phyloP scores from a whole-genome alignment of 2,888 invertebrate species.

The Temnothorax ravouxi region DNA sequence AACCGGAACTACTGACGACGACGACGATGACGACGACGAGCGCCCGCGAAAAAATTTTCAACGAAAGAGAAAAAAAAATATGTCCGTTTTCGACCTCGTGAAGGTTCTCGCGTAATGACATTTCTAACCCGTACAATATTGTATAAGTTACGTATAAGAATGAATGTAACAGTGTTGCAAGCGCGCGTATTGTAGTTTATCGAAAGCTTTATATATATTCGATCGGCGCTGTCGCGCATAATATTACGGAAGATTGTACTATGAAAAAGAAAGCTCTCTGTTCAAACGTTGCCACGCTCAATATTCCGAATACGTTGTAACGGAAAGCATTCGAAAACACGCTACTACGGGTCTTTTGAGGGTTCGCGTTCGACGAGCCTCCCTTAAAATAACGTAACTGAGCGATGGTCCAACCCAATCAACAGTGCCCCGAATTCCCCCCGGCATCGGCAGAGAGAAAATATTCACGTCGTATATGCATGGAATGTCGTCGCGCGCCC shows the following conservation, averaged over 20 bases:
- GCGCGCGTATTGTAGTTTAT: conserved; percentile 4
- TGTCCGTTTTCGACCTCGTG: not conserved
- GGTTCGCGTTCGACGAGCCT: conserved; percentile 31
- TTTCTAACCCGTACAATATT: not conserved
- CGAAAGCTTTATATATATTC: not conserved
- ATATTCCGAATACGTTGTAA: conserved; percentile 40
- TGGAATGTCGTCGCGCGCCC: conserved; percentile 27
- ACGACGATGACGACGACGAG: not conserved
- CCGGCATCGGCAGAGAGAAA: conserved; percentile 15
- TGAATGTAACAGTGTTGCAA: not conserved
- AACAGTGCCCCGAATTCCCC: conserved; percentile 31
- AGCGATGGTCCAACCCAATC: conserved; percentile 47
- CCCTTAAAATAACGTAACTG: conserved; percentile 54
- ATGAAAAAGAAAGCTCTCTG: conserved; percentile 22
- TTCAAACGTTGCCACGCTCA: conserved; percentile 39
- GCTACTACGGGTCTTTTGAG: conserved; percentile 35
- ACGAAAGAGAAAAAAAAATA: not conserved
- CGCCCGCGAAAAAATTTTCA: conserved; percentile 12
- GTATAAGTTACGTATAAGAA: conserved; percentile 20
- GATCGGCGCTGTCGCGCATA: conserved; percentile 9
- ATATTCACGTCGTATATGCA: conserved; percentile 49
- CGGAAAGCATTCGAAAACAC: conserved; percentile 38
- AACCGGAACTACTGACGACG: not conserved
- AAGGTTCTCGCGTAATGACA: not conserved
- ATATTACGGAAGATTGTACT: conserved; percentile 32